Evolutionary conservation across 1,140 invertebrate genomes (phyloP).

Genomic region (Polypedilum pembai): DNA sequence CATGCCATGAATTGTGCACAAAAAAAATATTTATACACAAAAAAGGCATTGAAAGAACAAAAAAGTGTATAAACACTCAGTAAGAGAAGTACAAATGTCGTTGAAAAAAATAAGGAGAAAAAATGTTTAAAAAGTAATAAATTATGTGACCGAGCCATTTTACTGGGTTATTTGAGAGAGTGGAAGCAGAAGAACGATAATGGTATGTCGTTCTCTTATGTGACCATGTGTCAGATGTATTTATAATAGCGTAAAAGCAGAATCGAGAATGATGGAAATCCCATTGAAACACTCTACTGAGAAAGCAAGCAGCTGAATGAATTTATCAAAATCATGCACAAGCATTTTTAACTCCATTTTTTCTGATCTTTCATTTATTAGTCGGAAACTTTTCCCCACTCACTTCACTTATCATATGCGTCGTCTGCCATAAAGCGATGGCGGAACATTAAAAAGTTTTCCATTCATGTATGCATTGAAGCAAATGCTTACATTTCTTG

Average conservation of each 20-base stretch:
- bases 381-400: background rate
- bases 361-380: conserved; percentile 3
- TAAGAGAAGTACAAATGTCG: background rate
- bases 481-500: background rate
- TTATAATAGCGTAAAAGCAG: background rate
- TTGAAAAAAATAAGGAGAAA: background rate
- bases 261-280: background rate
- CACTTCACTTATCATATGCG: background rate
- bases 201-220: background rate
- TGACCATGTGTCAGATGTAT: conserved; percentile 1
- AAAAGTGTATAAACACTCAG: too few species aligned
- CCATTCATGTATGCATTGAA: background rate
- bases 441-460: conserved; percentile 1
- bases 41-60: background rate
- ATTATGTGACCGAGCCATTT: background rate
- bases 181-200: background rate
- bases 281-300: background rate
- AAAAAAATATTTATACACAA: conserved; percentile 18
- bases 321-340: background rate
- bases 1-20: background rate
- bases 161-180: background rate
- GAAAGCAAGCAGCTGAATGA: background rate
- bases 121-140: conserved; percentile 27
- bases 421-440: background rate
- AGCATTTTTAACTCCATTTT: too few species aligned